These are phyloP conservation scores for Ataeniobius toweri DNA, from an alignment of 2,797 vertebrate genomes.

Conservation along the genomic window DNA sequence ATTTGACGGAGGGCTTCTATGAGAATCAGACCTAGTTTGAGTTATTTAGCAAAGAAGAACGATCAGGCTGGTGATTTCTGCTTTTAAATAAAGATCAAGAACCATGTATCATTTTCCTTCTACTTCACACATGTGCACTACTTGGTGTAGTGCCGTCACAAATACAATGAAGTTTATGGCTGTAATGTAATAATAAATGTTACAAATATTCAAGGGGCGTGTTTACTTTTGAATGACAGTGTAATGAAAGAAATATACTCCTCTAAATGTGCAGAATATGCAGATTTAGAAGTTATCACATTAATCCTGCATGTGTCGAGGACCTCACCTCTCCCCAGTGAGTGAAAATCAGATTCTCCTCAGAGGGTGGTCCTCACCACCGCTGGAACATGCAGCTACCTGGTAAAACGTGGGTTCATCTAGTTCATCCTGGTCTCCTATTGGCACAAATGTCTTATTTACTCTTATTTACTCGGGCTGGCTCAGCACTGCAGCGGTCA, in stretches of 20 bases:
- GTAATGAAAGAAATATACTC: background rate
- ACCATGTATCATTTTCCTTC: background rate
- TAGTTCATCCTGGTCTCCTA: slow-evolving; percentile 50
- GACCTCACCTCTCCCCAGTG: background rate
- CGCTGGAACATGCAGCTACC: background rate
- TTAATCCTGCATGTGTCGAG: background rate
- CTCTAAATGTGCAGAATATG: background rate
- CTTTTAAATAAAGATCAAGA: too few species aligned
- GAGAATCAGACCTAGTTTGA: too few species aligned
- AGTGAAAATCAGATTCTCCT: slow-evolving; percentile 10
- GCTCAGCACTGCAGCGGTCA: slow-evolving; percentile 47
- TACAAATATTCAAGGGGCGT: background rate
- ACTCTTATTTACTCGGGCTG: slow-evolving; percentile 43
- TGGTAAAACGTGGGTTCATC: slow-evolving; percentile 43
- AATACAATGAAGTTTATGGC: background rate
- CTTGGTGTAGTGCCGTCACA: background rate
- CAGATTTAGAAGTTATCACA: background rate
- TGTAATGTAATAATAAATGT: background rate
- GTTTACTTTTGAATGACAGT: background rate
- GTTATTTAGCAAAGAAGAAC: too few species aligned
- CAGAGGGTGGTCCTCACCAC: slow-evolving; percentile 29
- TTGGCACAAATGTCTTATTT: slow-evolving; percentile 55
- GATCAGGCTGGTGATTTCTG: too few species aligned
- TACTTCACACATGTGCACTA: background rate
- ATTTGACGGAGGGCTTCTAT: too few species aligned